phyloP scores from a whole-genome alignment of 2,888 invertebrate species.

The Imbricaverruca yamaguchii region DNA sequence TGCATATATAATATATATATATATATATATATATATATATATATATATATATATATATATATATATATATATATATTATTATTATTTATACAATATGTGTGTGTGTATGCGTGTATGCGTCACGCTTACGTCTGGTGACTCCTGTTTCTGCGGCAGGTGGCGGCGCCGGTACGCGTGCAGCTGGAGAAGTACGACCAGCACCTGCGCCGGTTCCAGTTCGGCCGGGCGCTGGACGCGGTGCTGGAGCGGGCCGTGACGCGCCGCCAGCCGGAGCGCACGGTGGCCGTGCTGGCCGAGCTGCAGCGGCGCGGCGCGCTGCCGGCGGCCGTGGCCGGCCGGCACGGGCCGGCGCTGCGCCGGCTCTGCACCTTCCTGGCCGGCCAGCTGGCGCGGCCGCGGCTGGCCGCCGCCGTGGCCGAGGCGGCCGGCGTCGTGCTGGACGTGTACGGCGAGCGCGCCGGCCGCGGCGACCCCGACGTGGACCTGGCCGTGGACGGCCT shows the following conservation, averaged over 20 bases:
- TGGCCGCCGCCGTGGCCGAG: constrained; percentile 64
- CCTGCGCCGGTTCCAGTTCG: constrained; percentile 71
- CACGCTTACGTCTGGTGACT: no score
- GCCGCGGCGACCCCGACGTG: constrained; percentile 50
- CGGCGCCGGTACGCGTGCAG: background rate
- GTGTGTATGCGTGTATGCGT: no score
- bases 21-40: no score
- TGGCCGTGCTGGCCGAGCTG: constrained; percentile 75
- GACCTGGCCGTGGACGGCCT: constrained; percentile 55
- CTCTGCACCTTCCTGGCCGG: constrained; percentile 69
- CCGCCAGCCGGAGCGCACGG: constrained; percentile 65
- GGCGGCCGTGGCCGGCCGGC: constrained; percentile 64
- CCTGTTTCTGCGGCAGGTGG: constrained; percentile 14
- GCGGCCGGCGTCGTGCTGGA: constrained; percentile 65
- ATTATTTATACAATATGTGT: no score
- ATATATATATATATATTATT: no score
- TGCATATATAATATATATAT: no score
- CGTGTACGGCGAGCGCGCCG: constrained; percentile 42
- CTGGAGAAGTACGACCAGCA: constrained; percentile 53
- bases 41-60: no score
- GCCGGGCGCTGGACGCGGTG: constrained; percentile 67
- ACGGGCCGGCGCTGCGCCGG: constrained; percentile 55
- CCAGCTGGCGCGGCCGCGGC: constrained; percentile 63
- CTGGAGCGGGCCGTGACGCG: constrained; percentile 53
- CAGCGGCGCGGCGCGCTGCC: constrained; percentile 60